Base-by-base conservation (phyloP, 2,113 vertebrate species). In the Antigone vipio region DNA sequence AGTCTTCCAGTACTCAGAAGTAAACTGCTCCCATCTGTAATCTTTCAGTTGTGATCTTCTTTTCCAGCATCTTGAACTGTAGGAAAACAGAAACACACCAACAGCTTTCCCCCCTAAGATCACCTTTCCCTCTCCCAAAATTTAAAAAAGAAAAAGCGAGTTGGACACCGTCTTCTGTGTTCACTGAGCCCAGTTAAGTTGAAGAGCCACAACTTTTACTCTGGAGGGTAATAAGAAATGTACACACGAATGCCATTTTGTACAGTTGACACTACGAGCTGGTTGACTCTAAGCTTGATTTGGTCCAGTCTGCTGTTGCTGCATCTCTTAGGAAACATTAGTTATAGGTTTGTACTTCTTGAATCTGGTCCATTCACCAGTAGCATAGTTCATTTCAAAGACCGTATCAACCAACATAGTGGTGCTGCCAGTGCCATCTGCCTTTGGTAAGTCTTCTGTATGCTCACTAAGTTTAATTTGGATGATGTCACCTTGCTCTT, bases 361-460 rank as follows among this genome's bases (percentile, higher is more conserved):
- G 98, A 99, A 99, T 90, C 99, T 99, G 52, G 99, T 99, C 99
- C 99, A 99, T 98, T 99, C 99, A 95, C 99, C 99, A 17, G 99
- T 99, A 80, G 99, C 99, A 88, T 99, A 99, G 99, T 99, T 99
- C 99, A 99, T 99, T 98, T 99, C 99, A 82, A 99, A 99, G 94
- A 99, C 99, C 0, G 99, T 99, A 97, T 99, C 99, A 91, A 99
- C 99, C 97, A 99, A 98, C 99, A 99, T 99, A 89, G 99, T 99
- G 97, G 99, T 99, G 97, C 99, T 99, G 97, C 99, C 99, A 9
- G 99, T 99, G 95, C 99, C 99, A 38, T 99, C 99, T 0, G 99
- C 98, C 97, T 99, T 99, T 95, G 99, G 99, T 92, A 99, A 97
- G 17, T 99, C 98, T 96, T 99, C 99, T 1, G 99, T 99, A 98